Evolutionary conservation across 2,113 vertebrate genomes (phyloP).

Genomic region (Chinchilla lanigera): DNA sequence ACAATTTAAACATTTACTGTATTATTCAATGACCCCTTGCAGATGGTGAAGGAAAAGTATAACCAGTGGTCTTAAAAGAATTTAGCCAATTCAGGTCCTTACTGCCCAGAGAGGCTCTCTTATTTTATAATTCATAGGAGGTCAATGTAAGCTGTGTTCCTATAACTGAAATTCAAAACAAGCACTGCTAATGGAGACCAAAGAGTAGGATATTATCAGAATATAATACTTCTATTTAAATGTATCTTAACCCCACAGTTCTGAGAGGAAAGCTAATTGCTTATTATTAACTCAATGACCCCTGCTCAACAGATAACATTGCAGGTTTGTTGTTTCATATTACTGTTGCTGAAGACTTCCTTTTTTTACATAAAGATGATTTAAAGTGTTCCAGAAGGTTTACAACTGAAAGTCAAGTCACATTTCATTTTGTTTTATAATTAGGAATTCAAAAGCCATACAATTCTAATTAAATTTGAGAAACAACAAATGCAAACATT

Average conservation of each 20-base stretch:
- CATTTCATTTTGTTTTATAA: conserved; percentile 64
- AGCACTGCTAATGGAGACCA: not conserved
- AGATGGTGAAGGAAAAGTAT: not conserved
- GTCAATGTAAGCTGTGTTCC: not conserved
- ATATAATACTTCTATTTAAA: conserved; percentile 53
- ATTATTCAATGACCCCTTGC: not conserved
- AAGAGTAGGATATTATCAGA: not conserved
- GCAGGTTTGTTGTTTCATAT: not conserved
- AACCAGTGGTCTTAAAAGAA: not conserved
- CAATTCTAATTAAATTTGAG: conserved; percentile 67
- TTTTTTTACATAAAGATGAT: conserved; percentile 13
- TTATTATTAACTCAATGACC: conserved; percentile 57
- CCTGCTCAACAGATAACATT: not conserved
- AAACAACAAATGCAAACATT: conserved; percentile 20
- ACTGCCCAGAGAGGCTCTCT: not conserved
- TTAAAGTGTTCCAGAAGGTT: not conserved
- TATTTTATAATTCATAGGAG: not conserved
- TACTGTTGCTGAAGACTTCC: not conserved
- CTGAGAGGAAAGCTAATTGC: conserved; percentile 64
- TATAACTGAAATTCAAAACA: conserved; percentile 38
- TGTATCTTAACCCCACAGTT: conserved; percentile 9
- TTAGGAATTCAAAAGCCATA: conserved; percentile 59
- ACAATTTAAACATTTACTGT: not conserved
- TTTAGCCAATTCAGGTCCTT: not conserved
- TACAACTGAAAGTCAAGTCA: conserved; percentile 6